Percentiles rank a stretch among this genome's conserved stretches.
Evolutionary conservation across 2,888 invertebrate genomes (phyloP).

Genomic region (Pyrrhosoma nymphula): DNA sequence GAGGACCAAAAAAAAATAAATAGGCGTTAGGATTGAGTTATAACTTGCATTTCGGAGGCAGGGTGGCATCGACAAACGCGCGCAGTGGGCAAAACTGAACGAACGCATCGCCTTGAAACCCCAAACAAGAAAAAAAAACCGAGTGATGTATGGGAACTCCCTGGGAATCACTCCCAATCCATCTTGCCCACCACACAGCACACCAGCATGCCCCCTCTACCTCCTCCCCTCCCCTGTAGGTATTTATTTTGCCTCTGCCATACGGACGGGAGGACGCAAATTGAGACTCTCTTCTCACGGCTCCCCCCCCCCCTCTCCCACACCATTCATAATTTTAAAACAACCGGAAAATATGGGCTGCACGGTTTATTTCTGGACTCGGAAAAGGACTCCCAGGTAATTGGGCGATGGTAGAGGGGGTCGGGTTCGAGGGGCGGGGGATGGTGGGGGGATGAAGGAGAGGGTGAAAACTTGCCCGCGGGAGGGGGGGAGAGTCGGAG

Average conservation of each 20-base stretch:
- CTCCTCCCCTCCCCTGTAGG: background rate
- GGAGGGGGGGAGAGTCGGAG: too few species aligned
- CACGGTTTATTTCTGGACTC: background rate
- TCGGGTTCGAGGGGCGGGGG: too few species aligned
- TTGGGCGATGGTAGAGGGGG: background rate
- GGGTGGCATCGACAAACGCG: background rate
- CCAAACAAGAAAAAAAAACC: too few species aligned
- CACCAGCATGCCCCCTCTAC: background rate
- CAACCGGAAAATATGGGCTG: conserved; percentile 28
- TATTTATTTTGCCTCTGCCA: background rate
- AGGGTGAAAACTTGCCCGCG: too few species aligned
- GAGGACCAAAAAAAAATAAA: too few species aligned
- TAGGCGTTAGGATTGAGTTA: too few species aligned
- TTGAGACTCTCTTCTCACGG: background rate
- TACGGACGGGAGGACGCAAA: conserved; percentile 7
- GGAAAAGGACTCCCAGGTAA: conserved; percentile 13
- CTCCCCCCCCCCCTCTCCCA: background rate
- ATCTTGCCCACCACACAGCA: background rate
- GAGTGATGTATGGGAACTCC: background rate
- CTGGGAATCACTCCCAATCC: background rate
- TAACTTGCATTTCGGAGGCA: too few species aligned
- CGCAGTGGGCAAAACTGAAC: background rate
- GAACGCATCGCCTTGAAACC: background rate
- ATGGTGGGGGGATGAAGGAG: too few species aligned
- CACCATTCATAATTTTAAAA: background rate